Conservation (phyloP, 2,797 vertebrate species). For the Alectoris magna region DNA sequence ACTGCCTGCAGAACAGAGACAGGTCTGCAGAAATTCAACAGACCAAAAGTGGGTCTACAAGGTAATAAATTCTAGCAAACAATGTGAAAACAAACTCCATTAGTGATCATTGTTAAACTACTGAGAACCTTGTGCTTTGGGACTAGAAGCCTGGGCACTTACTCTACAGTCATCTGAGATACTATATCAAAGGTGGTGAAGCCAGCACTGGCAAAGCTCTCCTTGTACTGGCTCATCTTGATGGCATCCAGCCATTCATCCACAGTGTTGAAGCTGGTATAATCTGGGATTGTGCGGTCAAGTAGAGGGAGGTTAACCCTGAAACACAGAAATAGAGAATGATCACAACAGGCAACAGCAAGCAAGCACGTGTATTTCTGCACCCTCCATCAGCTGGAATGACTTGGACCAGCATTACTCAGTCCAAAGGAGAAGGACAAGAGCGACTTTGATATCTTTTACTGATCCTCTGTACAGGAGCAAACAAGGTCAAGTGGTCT, state of each 20-base stretch:
- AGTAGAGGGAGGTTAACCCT: constrained; percentile 96
- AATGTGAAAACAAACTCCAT: not conserved
- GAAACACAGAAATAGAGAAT: constrained; percentile 29
- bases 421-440: not conserved
- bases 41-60: not conserved
- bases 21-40: not conserved
- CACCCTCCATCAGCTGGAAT: not conserved
- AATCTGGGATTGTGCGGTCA: constrained; percentile 97
- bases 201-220: constrained; percentile 92
- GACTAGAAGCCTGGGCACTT: constrained; percentile 76
- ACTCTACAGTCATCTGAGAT: constrained; percentile 99
- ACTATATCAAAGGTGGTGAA: constrained; percentile 95
- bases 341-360: not conserved
- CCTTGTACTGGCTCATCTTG: constrained; percentile 99
- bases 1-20: not conserved
- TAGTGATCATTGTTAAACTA: not conserved
- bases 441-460: not conserved
- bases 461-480: not conserved
- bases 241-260: constrained; percentile 99
- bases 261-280: constrained; percentile 97
- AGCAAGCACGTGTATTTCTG: not conserved
- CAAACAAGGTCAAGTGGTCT: not conserved
- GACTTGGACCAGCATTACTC: not conserved
- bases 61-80: not conserved
- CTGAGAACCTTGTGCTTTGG: not conserved